Conservation (phyloP, 2,888 invertebrate genomes). For the Oscheius myriophilus region DNA sequence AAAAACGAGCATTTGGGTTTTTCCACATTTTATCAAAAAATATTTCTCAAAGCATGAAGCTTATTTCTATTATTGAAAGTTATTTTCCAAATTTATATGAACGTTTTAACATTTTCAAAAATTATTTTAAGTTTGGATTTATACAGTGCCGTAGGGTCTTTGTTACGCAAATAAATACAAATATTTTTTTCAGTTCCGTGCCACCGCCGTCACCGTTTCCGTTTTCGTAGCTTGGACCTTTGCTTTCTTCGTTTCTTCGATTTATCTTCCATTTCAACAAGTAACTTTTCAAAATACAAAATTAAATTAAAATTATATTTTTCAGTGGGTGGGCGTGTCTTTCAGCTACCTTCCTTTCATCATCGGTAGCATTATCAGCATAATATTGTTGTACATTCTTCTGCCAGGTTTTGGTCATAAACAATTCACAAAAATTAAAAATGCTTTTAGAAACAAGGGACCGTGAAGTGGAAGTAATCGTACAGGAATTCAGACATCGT, state of each 20-base stretch:
- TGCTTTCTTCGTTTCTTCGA: conserved; percentile 68
- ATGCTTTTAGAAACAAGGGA: conserved; percentile 50
- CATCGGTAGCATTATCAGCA: conserved; percentile 61
- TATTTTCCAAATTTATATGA: too few species aligned
- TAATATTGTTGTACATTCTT: conserved; percentile 59
- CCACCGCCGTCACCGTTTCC: conserved; percentile 66
- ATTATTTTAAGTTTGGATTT: too few species aligned
- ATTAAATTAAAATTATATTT: conserved; percentile 4
- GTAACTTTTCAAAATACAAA: conserved; percentile 31
- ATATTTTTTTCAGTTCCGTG: conserved; percentile 56
- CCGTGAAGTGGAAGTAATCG: conserved; percentile 49
- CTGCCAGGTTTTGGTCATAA: conserved; percentile 54
- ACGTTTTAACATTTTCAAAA: too few species aligned
- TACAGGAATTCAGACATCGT: conserved; percentile 51
- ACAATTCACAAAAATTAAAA: background rate
- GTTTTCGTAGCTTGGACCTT: conserved; percentile 68
- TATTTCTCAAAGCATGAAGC: too few species aligned
- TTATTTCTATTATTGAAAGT: too few species aligned
- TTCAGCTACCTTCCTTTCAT: conserved; percentile 73
- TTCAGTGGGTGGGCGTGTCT: conserved; percentile 66
- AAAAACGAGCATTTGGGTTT: too few species aligned
- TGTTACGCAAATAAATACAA: too few species aligned
- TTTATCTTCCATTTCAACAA: conserved; percentile 69
- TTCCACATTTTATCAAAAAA: background rate
- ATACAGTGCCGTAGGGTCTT: too few species aligned